A percentile compares a stretch with the other conserved stretches of the same genome.
Conservation (phyloP, 2,113 vertebrate species). For the Platichthys stellatus region DNA sequence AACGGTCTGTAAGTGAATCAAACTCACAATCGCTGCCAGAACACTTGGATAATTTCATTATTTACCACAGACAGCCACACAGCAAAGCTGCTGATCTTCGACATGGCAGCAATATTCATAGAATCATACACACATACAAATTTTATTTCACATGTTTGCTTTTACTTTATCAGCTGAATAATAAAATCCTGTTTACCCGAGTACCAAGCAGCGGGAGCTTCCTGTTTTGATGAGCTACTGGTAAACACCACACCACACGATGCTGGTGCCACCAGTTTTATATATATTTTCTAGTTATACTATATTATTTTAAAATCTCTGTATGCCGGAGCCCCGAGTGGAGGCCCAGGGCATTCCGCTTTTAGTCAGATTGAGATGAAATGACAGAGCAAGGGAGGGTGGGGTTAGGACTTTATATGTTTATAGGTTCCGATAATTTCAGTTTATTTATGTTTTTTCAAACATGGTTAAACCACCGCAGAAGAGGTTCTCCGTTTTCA, state of each 20-base stretch:
- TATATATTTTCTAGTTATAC: constrained; percentile 44
- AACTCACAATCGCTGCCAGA: too few relatives aligned
- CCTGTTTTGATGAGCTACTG: constrained; percentile 28
- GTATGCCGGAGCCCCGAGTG: constrained; percentile 63
- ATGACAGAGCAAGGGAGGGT: constrained; percentile 79
- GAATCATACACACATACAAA: background rate
- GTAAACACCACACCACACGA: constrained; percentile 13
- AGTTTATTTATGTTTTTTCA: constrained; percentile 69
- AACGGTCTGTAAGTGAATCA: too few relatives aligned
- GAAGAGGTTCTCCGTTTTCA: constrained; percentile 56
- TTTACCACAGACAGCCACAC: too few relatives aligned
- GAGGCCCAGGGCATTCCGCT: constrained; percentile 49
- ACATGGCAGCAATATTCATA: too few relatives aligned
- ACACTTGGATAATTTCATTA: too few relatives aligned
- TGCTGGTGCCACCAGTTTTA: constrained; percentile 44
- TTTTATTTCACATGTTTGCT: too few relatives aligned
- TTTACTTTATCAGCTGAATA: constrained; percentile 25
- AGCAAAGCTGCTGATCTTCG: too few relatives aligned
- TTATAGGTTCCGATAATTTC: constrained; percentile 72
- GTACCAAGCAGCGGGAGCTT: background rate
- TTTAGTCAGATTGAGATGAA: constrained; percentile 75
- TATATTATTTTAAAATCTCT: constrained; percentile 68
- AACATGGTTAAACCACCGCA: constrained; percentile 65
- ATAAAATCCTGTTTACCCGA: constrained; percentile 3
- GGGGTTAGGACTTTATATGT: constrained; percentile 74